Evolutionary conservation across 2,797 vertebrate genomes (phyloP), one percentile per base, ranked within the genome.

Genomic region (Tauraco hartlaubi): DNA sequence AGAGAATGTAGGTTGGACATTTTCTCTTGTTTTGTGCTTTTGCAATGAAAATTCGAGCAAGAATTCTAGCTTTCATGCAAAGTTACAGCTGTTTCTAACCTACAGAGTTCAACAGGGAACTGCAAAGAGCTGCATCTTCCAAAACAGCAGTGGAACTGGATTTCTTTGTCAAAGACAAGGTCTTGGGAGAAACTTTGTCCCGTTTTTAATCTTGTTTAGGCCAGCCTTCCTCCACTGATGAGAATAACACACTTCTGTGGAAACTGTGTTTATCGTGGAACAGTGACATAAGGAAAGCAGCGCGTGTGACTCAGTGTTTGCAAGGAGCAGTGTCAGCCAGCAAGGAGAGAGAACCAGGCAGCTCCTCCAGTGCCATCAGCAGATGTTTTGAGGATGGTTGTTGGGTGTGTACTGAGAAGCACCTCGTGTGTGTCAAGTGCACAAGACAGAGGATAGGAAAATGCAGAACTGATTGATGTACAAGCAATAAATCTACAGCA

Each of bases 1-100:
- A 61, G 28, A 75, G 41, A 67, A 41, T 1, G 1, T 29, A 49
- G 20, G 7, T 35, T 2, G 3, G 43, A 44, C 9, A 1, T 8
- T 44, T 73, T 29, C 33, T 90, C 55, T 69, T 58, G 10, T 37
- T 84, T 46, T 71, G 11, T 80, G 28, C 2, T 71, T 79, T 51
- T 74, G 43, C 6, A 52, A 18, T 56, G 73, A 44, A 9, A 31
- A 49, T 92, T 67, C 74, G 72, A 80, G 46, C 29, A 12, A 20
- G 28, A 80, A 18, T 74, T 81, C 13, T 13, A 23, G 11, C 74
- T 66, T 88, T 46, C 16, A 8, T 62, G 21, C 39, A 62, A 46
- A 49, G 5, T 77, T 62, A 26, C 26, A 68, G 14, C 23, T n/a
- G 9, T 35, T 92, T 71, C 58, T 33, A 55, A 61, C 41, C 28